Conservation (phyloP, 2,797 vertebrate genomes). For the Girardinus metallicus region DNA sequence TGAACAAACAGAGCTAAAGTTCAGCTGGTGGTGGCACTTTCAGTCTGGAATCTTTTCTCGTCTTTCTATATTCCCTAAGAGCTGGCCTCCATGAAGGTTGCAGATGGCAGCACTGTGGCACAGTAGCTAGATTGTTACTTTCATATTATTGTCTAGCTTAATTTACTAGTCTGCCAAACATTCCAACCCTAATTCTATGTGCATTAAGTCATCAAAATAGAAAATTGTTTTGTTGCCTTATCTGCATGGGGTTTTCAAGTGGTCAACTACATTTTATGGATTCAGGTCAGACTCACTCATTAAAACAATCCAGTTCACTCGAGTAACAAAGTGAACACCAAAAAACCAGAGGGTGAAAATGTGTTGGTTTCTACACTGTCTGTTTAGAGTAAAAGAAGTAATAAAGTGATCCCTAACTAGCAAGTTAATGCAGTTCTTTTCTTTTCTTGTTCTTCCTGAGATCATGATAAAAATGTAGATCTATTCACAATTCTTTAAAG, state of each 20-base stretch:
- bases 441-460: not conserved
- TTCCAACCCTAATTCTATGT: not conserved
- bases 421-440: not conserved
- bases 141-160: not conserved
- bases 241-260: not conserved
- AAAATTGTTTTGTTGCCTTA: not conserved
- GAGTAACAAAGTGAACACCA: not conserved
- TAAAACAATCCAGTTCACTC: not conserved
- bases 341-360: not conserved
- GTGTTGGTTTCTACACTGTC: not conserved
- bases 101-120: not conserved
- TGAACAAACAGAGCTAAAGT: conserved; percentile 29
- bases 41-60: conserved; percentile 46
- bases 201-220: not conserved
- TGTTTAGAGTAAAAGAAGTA: not conserved
- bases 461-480: too few relatives aligned
- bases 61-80: not conserved
- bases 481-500: too few relatives aligned
- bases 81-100: not conserved
- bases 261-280: not conserved
- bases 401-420: not conserved
- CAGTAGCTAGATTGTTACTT: not conserved
- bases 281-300: not conserved
- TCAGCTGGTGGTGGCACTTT: conserved; percentile 58
- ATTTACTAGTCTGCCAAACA: not conserved